phyloP scores from a whole-genome alignment of 2,888 invertebrate species.

The Parnassius glacialis region DNA sequence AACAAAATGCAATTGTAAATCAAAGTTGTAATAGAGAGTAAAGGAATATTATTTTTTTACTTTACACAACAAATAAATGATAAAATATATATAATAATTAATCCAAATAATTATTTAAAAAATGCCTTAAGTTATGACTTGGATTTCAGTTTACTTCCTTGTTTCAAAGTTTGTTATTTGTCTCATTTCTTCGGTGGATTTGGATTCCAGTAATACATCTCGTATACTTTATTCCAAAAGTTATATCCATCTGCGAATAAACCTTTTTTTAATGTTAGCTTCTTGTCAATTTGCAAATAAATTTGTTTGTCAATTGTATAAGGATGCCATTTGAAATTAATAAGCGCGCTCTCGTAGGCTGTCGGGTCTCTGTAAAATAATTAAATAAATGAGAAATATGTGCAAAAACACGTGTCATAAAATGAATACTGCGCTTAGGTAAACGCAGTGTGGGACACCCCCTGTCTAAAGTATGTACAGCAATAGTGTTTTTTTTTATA shows the following conservation, averaged over 20 bases:
- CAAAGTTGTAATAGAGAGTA: too few relatives aligned
- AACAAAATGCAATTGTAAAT: too few relatives aligned
- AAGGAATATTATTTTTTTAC: too few relatives aligned
- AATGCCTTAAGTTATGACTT: too few relatives aligned
- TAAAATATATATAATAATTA: too few relatives aligned
- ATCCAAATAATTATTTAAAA: too few relatives aligned
- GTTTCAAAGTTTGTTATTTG: background rate
- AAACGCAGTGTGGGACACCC: too few relatives aligned
- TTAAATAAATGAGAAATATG: slow-evolving; percentile 10
- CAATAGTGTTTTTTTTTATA: too few relatives aligned
- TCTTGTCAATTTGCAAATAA: slow-evolving; percentile 57
- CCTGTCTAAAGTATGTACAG: too few relatives aligned
- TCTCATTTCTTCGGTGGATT: slow-evolving; percentile 33
- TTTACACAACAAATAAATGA: too few relatives aligned
- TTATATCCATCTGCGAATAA: slow-evolving; percentile 49
- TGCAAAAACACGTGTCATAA: too few relatives aligned
- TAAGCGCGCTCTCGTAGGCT: slow-evolving; percentile 55
- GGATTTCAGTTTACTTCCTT: background rate
- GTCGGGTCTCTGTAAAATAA: slow-evolving; percentile 63
- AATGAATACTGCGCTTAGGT: too few relatives aligned
- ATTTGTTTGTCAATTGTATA: slow-evolving; percentile 51
- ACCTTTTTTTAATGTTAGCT: slow-evolving; percentile 49
- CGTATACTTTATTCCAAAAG: slow-evolving; percentile 64
- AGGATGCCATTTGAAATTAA: slow-evolving; percentile 55
- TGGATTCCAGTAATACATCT: slow-evolving; percentile 62